These are phyloP conservation scores for Linurgus olivaceus DNA, from an alignment of 2,797 vertebrate species.

Conservation along the genomic window DNA sequence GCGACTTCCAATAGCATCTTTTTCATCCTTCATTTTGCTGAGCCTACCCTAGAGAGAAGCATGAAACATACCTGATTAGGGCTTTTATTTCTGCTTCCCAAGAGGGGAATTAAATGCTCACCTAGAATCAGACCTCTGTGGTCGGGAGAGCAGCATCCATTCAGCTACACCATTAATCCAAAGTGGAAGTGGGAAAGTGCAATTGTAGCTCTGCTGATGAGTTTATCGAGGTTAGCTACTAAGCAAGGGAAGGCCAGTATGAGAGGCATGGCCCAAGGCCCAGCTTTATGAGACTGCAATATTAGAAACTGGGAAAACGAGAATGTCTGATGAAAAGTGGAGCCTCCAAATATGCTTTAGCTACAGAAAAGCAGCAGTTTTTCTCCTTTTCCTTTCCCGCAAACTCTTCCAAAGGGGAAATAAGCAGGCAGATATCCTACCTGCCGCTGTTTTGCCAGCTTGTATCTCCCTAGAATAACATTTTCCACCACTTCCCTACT, in stretches of 20 bases:
- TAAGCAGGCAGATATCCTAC: not conserved
- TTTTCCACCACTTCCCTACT: not conserved
- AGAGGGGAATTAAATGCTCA: not conserved
- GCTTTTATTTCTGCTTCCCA: slow-evolving; percentile 12
- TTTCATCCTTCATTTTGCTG: slow-evolving; percentile 15
- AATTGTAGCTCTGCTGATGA: slow-evolving; percentile 26
- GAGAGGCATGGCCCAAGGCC: slow-evolving; percentile 43
- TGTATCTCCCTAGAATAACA: not conserved
- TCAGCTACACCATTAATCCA: slow-evolving; percentile 13
- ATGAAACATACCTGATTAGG: not conserved
- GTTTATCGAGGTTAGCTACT: slow-evolving; percentile 26
- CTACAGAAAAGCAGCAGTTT: not conserved
- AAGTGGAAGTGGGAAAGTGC: not conserved
- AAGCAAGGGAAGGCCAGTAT: not conserved
- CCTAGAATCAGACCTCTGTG: not conserved
- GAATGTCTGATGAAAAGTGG: slow-evolving; percentile 1
- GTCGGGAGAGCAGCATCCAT: not conserved
- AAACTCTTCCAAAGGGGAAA: not conserved
- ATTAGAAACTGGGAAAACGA: slow-evolving; percentile 26
- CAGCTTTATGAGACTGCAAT: slow-evolving; percentile 19
- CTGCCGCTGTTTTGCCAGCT: not conserved
- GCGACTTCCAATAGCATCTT: not conserved
- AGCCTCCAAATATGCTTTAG: not conserved
- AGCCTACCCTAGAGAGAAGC: not conserved
- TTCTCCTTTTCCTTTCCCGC: not conserved